Evolutionary conservation across 2,797 vertebrate species (phyloP), one percentile per base, ranked within the genome.

Genomic region (Mico argentatus): DNA sequence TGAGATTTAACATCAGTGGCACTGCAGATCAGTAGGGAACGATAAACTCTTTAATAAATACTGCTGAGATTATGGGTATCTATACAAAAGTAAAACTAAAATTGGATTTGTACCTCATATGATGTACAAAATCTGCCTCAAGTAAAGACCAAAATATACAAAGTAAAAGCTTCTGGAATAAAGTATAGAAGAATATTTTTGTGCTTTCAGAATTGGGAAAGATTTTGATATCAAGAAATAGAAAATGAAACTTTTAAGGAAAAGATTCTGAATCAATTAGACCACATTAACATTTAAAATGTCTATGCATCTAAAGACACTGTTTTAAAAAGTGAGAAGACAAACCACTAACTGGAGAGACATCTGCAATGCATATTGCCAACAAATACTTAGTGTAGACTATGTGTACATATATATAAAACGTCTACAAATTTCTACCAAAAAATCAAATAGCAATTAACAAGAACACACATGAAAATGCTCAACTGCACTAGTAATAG

Each of bases 281-380:
- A 77, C 20, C 33, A 46, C 36, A 90, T 95, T 93, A 90, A 88
- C 67, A 83, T 77, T 90, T 90, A 84, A 94, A 91, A 84, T 5
- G 10, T 79, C 52, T 85, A 12, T 57, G 1, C 52, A 44, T 55
- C 75, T 75, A 24, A 81, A 80, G 50, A 76, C 7, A 39, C 9
- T 61, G 10, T 93, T 93, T 93, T n/a, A 33, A 84, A 61, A 89
- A 88, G 52, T 50, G n/a, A 84, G 50, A 73, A 88, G 46, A 76
- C 26, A 91, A 91, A 48, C 13, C 41, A 83, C 72, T 77, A 79
- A 91, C 61, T 59, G 89, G 50, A 93, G 70, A 84, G 52, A 48
- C 39, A 89, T 75, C 85, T 85, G 33, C 46, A 80, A 59, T 64
- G 36, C 44, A 55, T 73, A 33, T 19, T 22, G 33, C 44, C 36